Evolutionary conservation across 1,140 invertebrate species (phyloP).

Genomic region (Drosophila albomicans): DNA sequence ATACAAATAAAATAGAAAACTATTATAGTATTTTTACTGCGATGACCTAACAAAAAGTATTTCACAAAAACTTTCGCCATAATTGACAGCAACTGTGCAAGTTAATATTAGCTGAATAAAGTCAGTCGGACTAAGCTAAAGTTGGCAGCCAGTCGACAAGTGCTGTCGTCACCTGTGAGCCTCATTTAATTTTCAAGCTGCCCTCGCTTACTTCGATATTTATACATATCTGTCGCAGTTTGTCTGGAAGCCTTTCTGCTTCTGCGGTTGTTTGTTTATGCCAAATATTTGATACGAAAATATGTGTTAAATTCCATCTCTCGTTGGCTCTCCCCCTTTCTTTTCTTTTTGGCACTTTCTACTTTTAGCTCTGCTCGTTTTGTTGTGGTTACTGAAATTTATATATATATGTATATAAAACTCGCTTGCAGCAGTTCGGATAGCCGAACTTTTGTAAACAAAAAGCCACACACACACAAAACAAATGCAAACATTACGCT

Average conservation of each 20-base stretch:
- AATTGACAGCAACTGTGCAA: not conserved
- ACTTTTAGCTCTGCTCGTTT: conserved; percentile 12
- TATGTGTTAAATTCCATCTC: conserved; percentile 69
- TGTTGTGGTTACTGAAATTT: conserved; percentile 46
- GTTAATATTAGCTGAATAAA: not conserved
- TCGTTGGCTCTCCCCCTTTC: not conserved
- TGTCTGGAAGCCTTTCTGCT: conserved; percentile 28
- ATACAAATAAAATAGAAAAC: not conserved
- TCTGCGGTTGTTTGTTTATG: conserved; percentile 56
- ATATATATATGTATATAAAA: conserved; percentile 18
- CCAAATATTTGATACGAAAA: conserved; percentile 75
- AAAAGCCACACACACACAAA: conserved; percentile 43
- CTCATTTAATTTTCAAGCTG: conserved; percentile 6
- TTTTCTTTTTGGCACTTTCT: conserved; percentile 12
- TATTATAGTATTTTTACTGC: conserved; percentile 3
- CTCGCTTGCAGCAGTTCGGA: conserved; percentile 47
- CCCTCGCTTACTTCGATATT: conserved; percentile 25
- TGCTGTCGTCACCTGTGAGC: not conserved
- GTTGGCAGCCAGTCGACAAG: not conserved
- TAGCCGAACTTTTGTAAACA: conserved; percentile 69
- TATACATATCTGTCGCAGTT: conserved; percentile 3
- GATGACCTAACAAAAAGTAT: not conserved
- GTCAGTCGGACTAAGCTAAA: not conserved
- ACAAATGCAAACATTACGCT: conserved; percentile 57
- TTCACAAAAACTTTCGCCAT: not conserved